phyloP scores from a whole-genome alignment of 2,113 vertebrate species.

The Catharus bicknelli region DNA sequence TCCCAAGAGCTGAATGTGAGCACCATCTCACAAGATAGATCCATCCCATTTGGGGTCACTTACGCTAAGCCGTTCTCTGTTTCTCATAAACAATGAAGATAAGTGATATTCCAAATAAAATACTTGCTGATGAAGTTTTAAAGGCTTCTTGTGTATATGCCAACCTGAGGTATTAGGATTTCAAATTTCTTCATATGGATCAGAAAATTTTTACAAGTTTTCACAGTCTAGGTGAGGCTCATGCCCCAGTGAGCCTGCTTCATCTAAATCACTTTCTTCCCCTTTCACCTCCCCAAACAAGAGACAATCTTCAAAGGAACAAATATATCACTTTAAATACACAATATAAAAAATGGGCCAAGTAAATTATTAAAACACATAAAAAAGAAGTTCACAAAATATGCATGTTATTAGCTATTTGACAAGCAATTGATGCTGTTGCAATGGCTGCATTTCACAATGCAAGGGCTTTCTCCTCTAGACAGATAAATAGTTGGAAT shows the following conservation, averaged over 20 bases:
- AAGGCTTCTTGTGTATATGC: background rate
- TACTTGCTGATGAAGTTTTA: background rate
- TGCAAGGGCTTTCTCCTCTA: background rate
- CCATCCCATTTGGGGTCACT: background rate
- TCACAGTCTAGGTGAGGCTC: conserved; percentile 24
- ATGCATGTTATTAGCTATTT: conserved; percentile 21
- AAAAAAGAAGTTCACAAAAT: conserved; percentile 44
- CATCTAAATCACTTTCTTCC: conserved; percentile 51
- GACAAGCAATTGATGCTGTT: conserved; percentile 24
- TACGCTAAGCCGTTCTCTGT: background rate
- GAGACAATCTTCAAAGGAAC: conserved; percentile 71
- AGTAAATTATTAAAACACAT: conserved; percentile 75
- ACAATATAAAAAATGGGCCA: conserved; percentile 69
- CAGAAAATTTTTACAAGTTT: conserved; percentile 40
- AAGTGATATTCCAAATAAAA: background rate
- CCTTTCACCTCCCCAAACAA: conserved; percentile 54
- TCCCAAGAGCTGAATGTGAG: background rate
- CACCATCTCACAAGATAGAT: background rate
- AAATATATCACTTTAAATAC: conserved; percentile 68
- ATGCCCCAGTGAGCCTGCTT: conserved; percentile 29
- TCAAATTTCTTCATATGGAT: background rate
- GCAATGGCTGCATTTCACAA: conserved; percentile 34
- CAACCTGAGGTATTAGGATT: background rate
- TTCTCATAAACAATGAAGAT: background rate
- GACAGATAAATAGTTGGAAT: conserved; percentile 40